These are phyloP conservation scores for Hemistola chrysoprasaria DNA, from an alignment of 2,888 invertebrate species.

Conservation along the genomic window DNA sequence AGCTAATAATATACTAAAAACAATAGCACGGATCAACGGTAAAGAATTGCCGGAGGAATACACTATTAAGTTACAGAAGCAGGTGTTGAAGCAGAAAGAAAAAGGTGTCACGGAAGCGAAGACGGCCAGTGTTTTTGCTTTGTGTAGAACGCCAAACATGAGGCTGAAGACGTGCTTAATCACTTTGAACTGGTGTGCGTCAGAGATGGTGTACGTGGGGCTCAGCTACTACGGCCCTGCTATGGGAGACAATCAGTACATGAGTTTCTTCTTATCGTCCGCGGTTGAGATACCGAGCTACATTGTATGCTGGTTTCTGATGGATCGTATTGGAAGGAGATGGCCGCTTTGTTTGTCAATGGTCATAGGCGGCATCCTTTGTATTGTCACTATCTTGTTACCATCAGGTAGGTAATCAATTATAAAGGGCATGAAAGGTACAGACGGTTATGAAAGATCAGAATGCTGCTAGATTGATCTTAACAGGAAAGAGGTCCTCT, in stretches of 20 bases:
- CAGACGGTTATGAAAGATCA: too few species aligned
- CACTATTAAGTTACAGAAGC: conserved; percentile 86
- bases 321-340: conserved; percentile 93
- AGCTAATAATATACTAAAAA: conserved; percentile 89
- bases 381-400: conserved; percentile 91
- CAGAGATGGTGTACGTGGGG: conserved; percentile 95
- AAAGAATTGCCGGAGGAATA: conserved; percentile 88
- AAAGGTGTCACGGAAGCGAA: conserved; percentile 67
- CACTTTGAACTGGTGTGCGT: conserved; percentile 95
- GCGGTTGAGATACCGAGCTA: conserved; percentile 95
- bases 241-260: conserved; percentile 92
- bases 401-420: conserved; percentile 83
- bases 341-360: conserved; percentile 94
- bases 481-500: too few species aligned
- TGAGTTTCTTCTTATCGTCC: conserved; percentile 94
- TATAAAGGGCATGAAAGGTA: too few species aligned
- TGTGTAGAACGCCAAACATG: conserved; percentile 94
- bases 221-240: conserved; percentile 95
- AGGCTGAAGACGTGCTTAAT: conserved; percentile 92
- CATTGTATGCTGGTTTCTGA: conserved; percentile 92
- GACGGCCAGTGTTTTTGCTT: conserved; percentile 80
- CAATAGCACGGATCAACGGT: conserved; percentile 89
- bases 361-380: conserved; percentile 92
- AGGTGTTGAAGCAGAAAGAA: conserved; percentile 85
- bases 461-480: too few species aligned